phyloP scores from a whole-genome alignment of 1,140 invertebrate species.

The Cherax quadricarinatus region DNA sequence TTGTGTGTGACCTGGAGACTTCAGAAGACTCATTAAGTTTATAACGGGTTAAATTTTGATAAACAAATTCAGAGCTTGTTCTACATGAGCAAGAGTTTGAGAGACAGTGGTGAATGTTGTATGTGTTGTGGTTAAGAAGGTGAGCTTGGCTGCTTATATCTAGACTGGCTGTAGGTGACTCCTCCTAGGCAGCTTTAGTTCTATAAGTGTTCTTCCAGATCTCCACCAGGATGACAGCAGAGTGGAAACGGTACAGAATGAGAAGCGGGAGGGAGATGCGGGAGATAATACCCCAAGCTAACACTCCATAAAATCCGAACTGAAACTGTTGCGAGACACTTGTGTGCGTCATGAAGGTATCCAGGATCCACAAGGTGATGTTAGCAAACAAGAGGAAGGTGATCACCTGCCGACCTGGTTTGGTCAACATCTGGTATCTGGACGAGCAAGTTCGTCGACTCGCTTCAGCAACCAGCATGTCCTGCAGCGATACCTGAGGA shows the following conservation, averaged over 20 bases:
- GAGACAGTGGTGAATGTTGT: not conserved
- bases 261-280: conserved; percentile 82
- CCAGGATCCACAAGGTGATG: conserved; percentile 83
- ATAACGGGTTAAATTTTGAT: not conserved
- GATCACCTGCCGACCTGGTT: conserved; percentile 83
- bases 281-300: conserved; percentile 84
- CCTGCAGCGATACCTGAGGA: conserved; percentile 77
- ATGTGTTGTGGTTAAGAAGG: not conserved
- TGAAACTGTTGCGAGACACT: conserved; percentile 81
- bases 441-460: conserved; percentile 80
- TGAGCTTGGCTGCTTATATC: conserved; percentile 39
- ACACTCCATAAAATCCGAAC: conserved; percentile 81
- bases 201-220: conserved; percentile 83
- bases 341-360: conserved; percentile 83
- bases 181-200: conserved; percentile 74
- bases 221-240: conserved; percentile 83
- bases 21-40: not conserved
- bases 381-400: conserved; percentile 85
- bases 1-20: not conserved
- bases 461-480: conserved; percentile 82
- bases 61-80: not conserved
- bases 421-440: conserved; percentile 79
- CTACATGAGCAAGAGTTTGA: not conserved
- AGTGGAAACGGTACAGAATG: conserved; percentile 85
- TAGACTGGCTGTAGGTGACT: conserved; percentile 67